Conservation (phyloP, 2,113 vertebrate species). For the Charadrius vociferus region DNA sequence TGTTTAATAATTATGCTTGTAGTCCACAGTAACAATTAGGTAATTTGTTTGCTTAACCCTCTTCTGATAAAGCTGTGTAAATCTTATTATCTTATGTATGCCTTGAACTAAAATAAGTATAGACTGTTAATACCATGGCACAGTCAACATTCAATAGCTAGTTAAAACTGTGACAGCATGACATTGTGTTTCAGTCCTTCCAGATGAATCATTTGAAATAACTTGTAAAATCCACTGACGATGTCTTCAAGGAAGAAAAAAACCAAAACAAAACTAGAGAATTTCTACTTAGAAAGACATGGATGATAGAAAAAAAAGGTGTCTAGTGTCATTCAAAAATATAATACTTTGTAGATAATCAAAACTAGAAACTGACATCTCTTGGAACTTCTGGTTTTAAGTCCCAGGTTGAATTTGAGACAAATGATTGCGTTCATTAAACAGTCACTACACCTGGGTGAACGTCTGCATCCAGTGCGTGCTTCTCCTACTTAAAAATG, state of each 20-base stretch:
- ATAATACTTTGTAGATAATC: not conserved
- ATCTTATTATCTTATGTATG: not conserved
- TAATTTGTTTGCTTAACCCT: not conserved
- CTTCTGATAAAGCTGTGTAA: not conserved
- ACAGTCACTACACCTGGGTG: not conserved
- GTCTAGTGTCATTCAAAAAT: not conserved
- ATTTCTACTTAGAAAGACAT: not conserved
- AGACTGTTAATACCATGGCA: not conserved
- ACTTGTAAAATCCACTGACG: not conserved
- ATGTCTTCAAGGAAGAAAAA: not conserved
- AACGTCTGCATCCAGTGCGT: not conserved
- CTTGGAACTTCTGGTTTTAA: not conserved
- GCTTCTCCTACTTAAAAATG: conserved; percentile 20
- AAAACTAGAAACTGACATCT: not conserved
- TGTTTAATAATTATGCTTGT: not conserved
- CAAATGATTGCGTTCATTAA: not conserved
- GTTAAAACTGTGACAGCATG: not conserved
- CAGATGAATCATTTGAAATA: not conserved
- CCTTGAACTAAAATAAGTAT: not conserved
- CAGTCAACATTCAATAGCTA: not conserved
- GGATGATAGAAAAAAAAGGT: not conserved
- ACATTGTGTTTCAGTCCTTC: not conserved
- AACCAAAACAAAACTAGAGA: fast-evolving
- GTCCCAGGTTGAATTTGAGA: not conserved
- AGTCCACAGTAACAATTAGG: not conserved